Evolutionary conservation across 2,797 vertebrate genomes (phyloP).

Genomic region (Salmo trutta): DNA sequence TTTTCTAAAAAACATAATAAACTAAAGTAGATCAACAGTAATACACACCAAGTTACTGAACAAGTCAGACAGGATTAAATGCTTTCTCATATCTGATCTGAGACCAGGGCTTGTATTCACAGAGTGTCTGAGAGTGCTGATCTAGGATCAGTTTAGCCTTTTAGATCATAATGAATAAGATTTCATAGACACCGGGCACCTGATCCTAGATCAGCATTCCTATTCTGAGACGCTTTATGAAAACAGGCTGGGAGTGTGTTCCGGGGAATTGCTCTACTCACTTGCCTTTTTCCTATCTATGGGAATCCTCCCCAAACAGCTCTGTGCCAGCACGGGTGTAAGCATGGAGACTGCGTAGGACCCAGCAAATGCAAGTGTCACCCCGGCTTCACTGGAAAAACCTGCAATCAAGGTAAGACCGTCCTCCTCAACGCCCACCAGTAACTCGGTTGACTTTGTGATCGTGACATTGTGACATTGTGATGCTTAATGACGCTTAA

Average conservation of each 20-base stretch:
- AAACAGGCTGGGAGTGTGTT: conserved; percentile 23
- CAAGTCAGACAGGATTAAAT: conserved; percentile 53
- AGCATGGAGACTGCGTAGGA: conserved; percentile 93
- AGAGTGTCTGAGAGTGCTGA: no score
- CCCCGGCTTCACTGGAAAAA: conserved; percentile 93
- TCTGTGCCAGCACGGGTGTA: conserved; percentile 92
- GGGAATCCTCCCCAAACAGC: conserved; percentile 73
- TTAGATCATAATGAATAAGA: no score
- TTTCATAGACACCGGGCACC: neutral
- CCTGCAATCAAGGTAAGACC: conserved; percentile 94
- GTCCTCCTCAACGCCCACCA: neutral
- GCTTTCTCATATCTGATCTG: conserved; percentile 56
- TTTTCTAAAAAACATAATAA: no score
- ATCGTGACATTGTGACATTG: neutral
- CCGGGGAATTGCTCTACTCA: conserved; percentile 48
- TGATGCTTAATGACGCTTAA: neutral
- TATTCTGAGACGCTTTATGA: neutral
- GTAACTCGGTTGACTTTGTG: neutral
- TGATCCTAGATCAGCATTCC: neutral
- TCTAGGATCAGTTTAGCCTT: no score
- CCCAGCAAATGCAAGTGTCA: conserved; percentile 97
- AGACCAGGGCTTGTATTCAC: conserved; percentile 16
- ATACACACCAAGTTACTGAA: conserved; percentile 27
- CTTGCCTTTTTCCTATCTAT: conserved; percentile 49
- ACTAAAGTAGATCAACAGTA: conserved; percentile 44